phyloP scores from a whole-genome alignment of 2,888 invertebrate genomes.

The Eugnorisma glareosa region DNA sequence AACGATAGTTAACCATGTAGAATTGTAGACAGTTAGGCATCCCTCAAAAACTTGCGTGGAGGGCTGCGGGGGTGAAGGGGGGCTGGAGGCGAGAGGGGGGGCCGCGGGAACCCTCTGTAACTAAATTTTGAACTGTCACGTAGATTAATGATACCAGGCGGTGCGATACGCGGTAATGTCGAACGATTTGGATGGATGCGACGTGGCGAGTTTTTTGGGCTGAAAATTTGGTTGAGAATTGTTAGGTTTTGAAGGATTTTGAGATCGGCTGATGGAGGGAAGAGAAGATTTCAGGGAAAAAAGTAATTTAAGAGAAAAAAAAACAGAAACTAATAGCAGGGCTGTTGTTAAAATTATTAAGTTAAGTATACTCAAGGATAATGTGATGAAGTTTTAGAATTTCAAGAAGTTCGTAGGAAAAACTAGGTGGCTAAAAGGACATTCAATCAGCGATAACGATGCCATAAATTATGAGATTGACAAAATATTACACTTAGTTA shows the following conservation, averaged over 20 bases:
- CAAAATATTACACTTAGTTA: no score
- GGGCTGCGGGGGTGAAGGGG: slow-evolving; percentile 63
- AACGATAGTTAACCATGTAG: slow-evolving; percentile 56
- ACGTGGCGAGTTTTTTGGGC: slow-evolving; percentile 39
- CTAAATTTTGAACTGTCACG: slow-evolving; percentile 91
- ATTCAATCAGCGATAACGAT: not conserved
- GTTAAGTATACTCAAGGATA: not conserved
- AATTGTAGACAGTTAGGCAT: slow-evolving; percentile 73
- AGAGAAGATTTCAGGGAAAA: not conserved
- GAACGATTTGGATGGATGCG: slow-evolving; percentile 84
- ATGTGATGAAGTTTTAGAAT: not conserved
- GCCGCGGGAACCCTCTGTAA: slow-evolving; percentile 87
- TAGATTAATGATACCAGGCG: slow-evolving; percentile 91
- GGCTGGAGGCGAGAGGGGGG: slow-evolving; percentile 66
- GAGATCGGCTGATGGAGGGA: not conserved
- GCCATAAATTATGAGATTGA: not conserved
- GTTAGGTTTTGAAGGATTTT: not conserved
- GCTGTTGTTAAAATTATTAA: not conserved
- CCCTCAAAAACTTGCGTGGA: slow-evolving; percentile 85
- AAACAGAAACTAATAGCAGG: not conserved
- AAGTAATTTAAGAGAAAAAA: no score
- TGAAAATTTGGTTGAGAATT: not conserved
- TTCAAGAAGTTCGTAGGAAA: not conserved
- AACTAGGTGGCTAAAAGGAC: not conserved
- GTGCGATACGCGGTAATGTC: slow-evolving; percentile 90